Base-by-base conservation (phyloP, 2,113 vertebrate genomes). In the Mus pahari region DNA sequence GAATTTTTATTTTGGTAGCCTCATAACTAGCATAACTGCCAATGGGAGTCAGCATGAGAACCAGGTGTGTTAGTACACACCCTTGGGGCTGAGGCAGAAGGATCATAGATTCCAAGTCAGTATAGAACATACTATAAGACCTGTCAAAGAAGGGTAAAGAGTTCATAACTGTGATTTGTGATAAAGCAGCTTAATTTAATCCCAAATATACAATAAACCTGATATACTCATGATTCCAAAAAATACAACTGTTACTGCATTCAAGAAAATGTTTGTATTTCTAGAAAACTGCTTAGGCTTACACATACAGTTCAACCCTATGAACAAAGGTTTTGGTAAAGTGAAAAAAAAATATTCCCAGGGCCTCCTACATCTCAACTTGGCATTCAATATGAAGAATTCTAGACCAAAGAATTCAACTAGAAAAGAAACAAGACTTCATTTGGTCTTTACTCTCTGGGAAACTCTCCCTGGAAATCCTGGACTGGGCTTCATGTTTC, bases 201-300 rank as follows among this genome's bases (percentile, higher is more conserved):
- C 7, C 20, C 19, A 84, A 17, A n/a, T 91, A 48, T 62, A 74
- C 33, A 78, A 79, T 84, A 88, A 83, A 81, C 45, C n/a, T 90
- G 64, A 92, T 36, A 74, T 79, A 84, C 2, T 93, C 16, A 48
- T 68, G 17, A 75, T 84, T 58, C 33, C 48, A 83, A 94, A 0
- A 79, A 26, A 89, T 48, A 64, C 93, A 91, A 87, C 24, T 90
- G 39, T 5, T 53, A 10, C 22, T 90, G 5, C 11, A 88, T 68
- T 50, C 60, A 91, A 79, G 7, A 60, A 50, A 84, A 92, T 71
- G 50, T 64, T 19, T 58, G 33, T 92, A 58, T 62, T 92, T 84
- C 88, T 79, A 11, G 73, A 87, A 88, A 89, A 81, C 19, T 95
- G 71, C 77, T 94, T 94, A 90, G 60, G 55, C n/a, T 83, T 75